Evolutionary conservation across 2,888 invertebrate species (phyloP), one percentile per base, ranked within the genome.

Genomic region (Dasysyrphus tricinctus): DNA sequence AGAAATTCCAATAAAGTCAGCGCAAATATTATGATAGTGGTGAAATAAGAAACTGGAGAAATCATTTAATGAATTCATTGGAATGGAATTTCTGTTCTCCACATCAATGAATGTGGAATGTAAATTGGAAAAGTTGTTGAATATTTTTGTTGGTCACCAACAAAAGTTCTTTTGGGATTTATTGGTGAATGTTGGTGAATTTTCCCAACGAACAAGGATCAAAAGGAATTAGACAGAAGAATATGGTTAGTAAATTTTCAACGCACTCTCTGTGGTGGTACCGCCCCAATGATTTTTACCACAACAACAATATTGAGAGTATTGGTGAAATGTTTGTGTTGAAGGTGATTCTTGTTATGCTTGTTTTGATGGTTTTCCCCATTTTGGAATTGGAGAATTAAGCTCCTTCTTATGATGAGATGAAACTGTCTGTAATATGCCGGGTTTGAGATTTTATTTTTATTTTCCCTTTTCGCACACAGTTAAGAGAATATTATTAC

Each of bases 211-310:
- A 73, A 76, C 14, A 34, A 37, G 54, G 39, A 32, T 5, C 11
- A 29, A 70, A 57, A 70, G 42, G 42, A 34, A 67, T 57, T n/a
- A 24, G 1, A 16, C 24, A 51, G 63, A 32, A 57, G 54, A 44
- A 75, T 70, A 63, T 47, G 56, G 61, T 42, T 47, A 67, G 32
- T 49, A 32, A 72, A 47, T 80, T 69, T 83, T 59, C 72, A 78
- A 82, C 76, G 77, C 61, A 80, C 37, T 84, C 80, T 67, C 74
- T 81, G 49, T 85, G 84, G 82, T 78, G 91, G 91, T 92, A 91
- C 92, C 92, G 92, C 92, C 92, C 92, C 91, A 90, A 91, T 91
- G 91, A 91, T 91, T 92, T 91, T 90, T 89, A 89, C 90, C 89
- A 89, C 89, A 89, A 81, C 80, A 79, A 79, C 77, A 77, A 73